phyloP scores from a whole-genome alignment of 2,797 vertebrate genomes.

The Falco naumanni region DNA sequence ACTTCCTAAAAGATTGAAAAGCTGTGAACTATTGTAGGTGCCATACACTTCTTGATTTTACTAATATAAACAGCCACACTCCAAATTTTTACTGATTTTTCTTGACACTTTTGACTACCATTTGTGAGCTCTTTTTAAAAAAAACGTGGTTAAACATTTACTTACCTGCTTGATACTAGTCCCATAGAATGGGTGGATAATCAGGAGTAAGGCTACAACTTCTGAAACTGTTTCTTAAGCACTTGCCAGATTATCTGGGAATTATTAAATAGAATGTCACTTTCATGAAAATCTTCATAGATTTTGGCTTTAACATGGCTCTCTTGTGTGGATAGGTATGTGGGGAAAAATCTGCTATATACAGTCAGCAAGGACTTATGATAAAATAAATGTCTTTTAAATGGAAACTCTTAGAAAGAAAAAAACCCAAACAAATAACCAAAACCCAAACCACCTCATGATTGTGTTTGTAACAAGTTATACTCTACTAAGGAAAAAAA shows the following conservation, averaged over 20 bases:
- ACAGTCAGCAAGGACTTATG: not conserved
- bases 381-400: not conserved
- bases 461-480: not conserved
- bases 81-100: not conserved
- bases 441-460: fast-evolving
- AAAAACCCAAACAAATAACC: too few species aligned
- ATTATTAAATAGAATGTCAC: not conserved
- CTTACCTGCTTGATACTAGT: not conserved
- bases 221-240: not conserved
- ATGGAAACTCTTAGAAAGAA: not conserved
- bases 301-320: not conserved
- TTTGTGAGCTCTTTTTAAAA: not conserved
- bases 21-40: not conserved
- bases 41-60: not conserved
- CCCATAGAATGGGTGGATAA: not conserved
- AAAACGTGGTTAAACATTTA: not conserved
- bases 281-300: not conserved
- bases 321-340: not conserved
- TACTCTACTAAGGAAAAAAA: not conserved
- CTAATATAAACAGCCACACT: not conserved
- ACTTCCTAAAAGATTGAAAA: not conserved
- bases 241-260: not conserved
- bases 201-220: not conserved
- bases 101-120: not conserved
- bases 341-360: not conserved